These are phyloP conservation scores for Platichthys flesus DNA, from an alignment of 2,113 vertebrate genomes.

Conservation along the genomic window DNA sequence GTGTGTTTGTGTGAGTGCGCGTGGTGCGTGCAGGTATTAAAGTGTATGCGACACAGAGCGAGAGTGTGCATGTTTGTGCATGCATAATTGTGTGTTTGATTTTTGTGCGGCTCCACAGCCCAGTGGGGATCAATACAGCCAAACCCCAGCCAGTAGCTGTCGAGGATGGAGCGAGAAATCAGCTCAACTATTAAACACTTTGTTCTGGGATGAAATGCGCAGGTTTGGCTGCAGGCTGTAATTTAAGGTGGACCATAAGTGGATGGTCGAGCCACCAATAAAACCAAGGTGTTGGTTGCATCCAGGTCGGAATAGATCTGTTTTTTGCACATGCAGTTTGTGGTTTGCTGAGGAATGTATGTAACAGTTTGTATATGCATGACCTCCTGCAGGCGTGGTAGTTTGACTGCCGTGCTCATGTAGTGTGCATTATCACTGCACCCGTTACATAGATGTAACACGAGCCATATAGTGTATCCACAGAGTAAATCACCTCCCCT, in stretches of 20 bases:
- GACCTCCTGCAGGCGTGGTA: too few relatives aligned
- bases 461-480: not conserved
- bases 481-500: not conserved
- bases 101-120: slow-evolving; percentile 47
- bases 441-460: not conserved
- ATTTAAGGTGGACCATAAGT: slow-evolving; percentile 20
- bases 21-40: slow-evolving; percentile 15
- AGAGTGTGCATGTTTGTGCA: not conserved
- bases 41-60: not conserved
- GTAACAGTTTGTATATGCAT: too few relatives aligned
- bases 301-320: slow-evolving; percentile 7
- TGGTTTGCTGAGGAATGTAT: slow-evolving; percentile 3
- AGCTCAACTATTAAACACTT: slow-evolving; percentile 44
- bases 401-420: too few relatives aligned
- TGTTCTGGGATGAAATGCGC: slow-evolving; percentile 30
- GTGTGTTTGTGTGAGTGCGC: slow-evolving; percentile 7
- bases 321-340: slow-evolving; percentile 5
- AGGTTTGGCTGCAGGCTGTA: slow-evolving; percentile 32
- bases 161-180: slow-evolving; percentile 48
- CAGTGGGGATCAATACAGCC: slow-evolving; percentile 56
- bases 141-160: slow-evolving; percentile 51
- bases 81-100: not conserved
- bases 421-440: too few relatives aligned
- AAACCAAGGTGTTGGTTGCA: slow-evolving; percentile 26
- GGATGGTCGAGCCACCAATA: slow-evolving; percentile 6